Conservation (phyloP, 2,113 vertebrate genomes). For the Ciconia maguari region DNA sequence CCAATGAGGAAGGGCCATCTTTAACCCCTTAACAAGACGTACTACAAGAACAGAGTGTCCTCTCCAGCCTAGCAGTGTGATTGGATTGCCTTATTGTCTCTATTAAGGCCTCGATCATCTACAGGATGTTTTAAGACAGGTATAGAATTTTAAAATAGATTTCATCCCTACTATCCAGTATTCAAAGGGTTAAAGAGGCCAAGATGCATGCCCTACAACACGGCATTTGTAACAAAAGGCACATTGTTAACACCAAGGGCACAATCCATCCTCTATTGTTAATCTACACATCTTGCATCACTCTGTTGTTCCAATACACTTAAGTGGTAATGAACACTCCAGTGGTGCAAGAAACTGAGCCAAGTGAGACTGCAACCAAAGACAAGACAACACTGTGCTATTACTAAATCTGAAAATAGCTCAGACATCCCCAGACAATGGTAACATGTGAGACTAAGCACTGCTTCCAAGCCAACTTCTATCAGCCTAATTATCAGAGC, state of each 20-base stretch:
- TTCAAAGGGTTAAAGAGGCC: slow-evolving; percentile 76
- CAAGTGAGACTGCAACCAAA: slow-evolving; percentile 74
- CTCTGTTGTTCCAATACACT: slow-evolving; percentile 64
- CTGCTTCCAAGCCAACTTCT: slow-evolving; percentile 77
- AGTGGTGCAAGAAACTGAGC: slow-evolving; percentile 70
- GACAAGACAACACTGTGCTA: slow-evolving; percentile 72
- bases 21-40: slow-evolving; percentile 69
- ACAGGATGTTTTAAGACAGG: slow-evolving; percentile 75
- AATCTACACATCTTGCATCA: slow-evolving; percentile 69
- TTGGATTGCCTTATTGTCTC: slow-evolving; percentile 73
- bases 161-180: slow-evolving; percentile 58
- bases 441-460: slow-evolving; percentile 76
- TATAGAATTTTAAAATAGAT: slow-evolving; percentile 66
- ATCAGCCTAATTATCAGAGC: slow-evolving; percentile 72
- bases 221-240: slow-evolving; percentile 88
- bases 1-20: slow-evolving; percentile 70
- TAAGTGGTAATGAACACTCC: slow-evolving; percentile 60
- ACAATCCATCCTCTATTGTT: slow-evolving; percentile 77
- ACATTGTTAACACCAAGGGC: slow-evolving; percentile 89
- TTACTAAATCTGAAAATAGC: slow-evolving; percentile 74
- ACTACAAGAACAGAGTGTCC: slow-evolving; percentile 51
- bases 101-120: slow-evolving; percentile 75
- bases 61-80: slow-evolving; percentile 37
- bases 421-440: slow-evolving; percentile 71
- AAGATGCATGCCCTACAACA: slow-evolving; percentile 72